Conservation (phyloP, 2,113 vertebrate genomes). For the Phyllopteryx taeniolatus region DNA sequence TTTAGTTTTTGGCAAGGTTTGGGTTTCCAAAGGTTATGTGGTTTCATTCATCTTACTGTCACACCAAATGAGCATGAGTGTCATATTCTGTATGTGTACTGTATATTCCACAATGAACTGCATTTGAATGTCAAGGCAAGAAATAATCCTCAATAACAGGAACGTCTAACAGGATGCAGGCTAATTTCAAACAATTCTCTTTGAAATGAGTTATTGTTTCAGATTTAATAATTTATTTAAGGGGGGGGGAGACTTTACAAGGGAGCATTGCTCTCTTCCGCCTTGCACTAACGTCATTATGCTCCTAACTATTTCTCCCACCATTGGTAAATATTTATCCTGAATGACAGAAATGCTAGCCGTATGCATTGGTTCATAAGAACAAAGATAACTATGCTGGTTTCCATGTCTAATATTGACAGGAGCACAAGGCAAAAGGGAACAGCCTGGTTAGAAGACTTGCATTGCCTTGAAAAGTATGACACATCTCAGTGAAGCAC, state of each 20-base stretch:
- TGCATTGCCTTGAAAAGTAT: conserved; percentile 20
- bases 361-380: not conserved
- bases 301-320: not conserved
- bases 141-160: not conserved
- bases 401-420: conserved; percentile 9
- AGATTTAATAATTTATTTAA: not conserved
- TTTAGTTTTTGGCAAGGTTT: not conserved
- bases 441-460: not conserved
- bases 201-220: not conserved
- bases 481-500: not conserved
- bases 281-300: not conserved
- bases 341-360: not conserved
- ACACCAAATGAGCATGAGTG: not conserved
- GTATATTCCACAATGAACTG: not conserved
- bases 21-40: not conserved
- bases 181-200: not conserved
- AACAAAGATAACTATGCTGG: not conserved
- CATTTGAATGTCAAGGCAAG: not conserved
- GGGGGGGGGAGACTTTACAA: not conserved
- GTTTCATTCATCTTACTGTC: not conserved
- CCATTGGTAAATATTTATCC: not conserved
- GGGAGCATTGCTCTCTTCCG: not conserved
- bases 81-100: not conserved
- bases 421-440: not conserved
- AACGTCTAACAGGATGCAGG: not conserved